Evolutionary conservation across 2,113 vertebrate species (phyloP).

Genomic region (Microcebus tavaratra): DNA sequence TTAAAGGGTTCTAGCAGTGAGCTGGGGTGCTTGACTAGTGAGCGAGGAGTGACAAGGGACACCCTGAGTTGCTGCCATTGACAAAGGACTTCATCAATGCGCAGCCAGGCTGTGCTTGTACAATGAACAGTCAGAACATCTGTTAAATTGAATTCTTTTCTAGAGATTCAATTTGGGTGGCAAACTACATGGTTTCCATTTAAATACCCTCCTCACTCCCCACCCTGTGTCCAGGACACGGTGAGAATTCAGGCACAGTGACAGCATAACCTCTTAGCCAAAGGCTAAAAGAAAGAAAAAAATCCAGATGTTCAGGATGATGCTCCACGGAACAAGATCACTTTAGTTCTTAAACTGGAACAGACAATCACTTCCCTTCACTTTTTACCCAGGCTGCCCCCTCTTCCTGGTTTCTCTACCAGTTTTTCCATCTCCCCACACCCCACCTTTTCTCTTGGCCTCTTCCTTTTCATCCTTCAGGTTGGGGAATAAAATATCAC

Average conservation of each 20-base stretch:
- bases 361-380: neutral
- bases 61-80: neutral
- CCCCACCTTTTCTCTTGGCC: neutral
- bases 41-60: neutral
- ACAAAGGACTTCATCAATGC: neutral
- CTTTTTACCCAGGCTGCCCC: neutral
- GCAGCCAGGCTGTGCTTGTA: slow-evolving; percentile 1
- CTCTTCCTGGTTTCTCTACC: neutral
- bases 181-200: slow-evolving; percentile 37
- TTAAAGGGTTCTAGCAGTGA: neutral
- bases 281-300: slow-evolving; percentile 12
- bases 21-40: neutral
- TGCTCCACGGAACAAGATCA: neutral
- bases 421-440: neutral
- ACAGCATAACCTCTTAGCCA: neutral
- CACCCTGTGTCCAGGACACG: neutral
- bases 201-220: neutral
- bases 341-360: neutral
- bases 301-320: neutral
- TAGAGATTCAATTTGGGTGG: slow-evolving; percentile 46
- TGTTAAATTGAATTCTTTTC: slow-evolving; percentile 49
- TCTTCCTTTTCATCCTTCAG: slow-evolving; percentile 16
- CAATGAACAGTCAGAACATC: slow-evolving; percentile 26
- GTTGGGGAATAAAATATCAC: neutral
- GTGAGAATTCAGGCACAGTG: neutral